Conservation (phyloP, 2,113 vertebrate species). For the Bolborhynchus lineola region DNA sequence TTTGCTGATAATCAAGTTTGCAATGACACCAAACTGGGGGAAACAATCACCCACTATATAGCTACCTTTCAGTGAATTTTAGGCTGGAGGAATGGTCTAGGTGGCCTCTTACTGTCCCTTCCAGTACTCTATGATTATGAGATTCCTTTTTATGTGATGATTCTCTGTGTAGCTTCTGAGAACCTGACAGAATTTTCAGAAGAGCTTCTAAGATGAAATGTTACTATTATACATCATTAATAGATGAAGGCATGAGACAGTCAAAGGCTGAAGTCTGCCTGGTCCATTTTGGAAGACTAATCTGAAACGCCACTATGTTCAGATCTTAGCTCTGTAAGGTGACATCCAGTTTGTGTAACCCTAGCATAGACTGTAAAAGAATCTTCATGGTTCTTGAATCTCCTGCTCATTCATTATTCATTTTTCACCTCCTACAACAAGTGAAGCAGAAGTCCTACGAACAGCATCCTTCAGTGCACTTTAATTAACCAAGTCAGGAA, state of each 20-base stretch:
- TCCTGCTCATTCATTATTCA: not conserved
- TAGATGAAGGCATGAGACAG: not conserved
- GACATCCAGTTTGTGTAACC: not conserved
- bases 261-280: not conserved
- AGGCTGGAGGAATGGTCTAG: not conserved
- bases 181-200: not conserved
- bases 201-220: not conserved
- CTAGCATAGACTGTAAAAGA: not conserved
- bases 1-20: not conserved
- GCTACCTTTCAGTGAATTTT: not conserved
- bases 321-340: not conserved
- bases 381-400: not conserved
- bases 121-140: not conserved
- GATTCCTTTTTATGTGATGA: not conserved
- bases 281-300: not conserved
- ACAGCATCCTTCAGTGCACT: not conserved
- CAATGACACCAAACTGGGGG: not conserved
- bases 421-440: not conserved
- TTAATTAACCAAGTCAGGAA: not conserved
- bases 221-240: not conserved
- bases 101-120: not conserved
- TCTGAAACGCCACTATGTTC: not conserved
- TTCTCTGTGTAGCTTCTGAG: not conserved
- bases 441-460: not conserved
- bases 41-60: not conserved